These are phyloP conservation scores for Matsumyia berberina DNA, from an alignment of 2,888 invertebrate species.

Conservation along the genomic window DNA sequence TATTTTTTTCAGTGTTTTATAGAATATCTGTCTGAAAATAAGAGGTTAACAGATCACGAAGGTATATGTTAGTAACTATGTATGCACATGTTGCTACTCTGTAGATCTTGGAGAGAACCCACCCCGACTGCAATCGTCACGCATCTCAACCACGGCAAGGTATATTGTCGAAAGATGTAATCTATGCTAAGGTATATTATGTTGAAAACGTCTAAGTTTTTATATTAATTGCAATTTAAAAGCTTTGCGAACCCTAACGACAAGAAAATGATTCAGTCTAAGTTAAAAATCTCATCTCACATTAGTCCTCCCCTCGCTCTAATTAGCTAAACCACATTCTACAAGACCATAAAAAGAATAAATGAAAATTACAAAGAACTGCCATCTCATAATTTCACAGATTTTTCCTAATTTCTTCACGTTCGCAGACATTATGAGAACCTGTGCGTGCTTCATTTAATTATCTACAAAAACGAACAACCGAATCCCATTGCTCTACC, in stretches of 20 bases:
- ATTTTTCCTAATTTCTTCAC: constrained; percentile 73
- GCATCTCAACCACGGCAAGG: too few species aligned
- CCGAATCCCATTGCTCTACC: constrained; percentile 38
- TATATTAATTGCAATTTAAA: neutral
- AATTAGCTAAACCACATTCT: constrained; percentile 13
- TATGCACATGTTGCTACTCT: too few species aligned
- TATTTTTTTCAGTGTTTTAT: too few species aligned
- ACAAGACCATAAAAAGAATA: constrained; percentile 22
- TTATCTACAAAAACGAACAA: constrained; percentile 54
- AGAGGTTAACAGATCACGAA: too few species aligned
- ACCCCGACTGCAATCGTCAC: too few species aligned
- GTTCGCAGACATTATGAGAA: constrained; percentile 67
- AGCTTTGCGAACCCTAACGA: neutral
- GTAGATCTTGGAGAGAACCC: too few species aligned
- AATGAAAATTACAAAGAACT: constrained; percentile 62
- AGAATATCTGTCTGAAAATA: too few species aligned
- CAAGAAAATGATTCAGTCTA: neutral
- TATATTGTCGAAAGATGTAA: too few species aligned
- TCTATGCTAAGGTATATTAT: too few species aligned
- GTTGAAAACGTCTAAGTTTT: too few species aligned
- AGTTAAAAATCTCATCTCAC: neutral
- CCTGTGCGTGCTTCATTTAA: constrained; percentile 71
- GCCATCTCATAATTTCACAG: constrained; percentile 59
- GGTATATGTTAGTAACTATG: too few species aligned
- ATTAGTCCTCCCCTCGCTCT: neutral